Conservation (phyloP, 1,140 invertebrate genomes). For the Meteorus sp. region DNA sequence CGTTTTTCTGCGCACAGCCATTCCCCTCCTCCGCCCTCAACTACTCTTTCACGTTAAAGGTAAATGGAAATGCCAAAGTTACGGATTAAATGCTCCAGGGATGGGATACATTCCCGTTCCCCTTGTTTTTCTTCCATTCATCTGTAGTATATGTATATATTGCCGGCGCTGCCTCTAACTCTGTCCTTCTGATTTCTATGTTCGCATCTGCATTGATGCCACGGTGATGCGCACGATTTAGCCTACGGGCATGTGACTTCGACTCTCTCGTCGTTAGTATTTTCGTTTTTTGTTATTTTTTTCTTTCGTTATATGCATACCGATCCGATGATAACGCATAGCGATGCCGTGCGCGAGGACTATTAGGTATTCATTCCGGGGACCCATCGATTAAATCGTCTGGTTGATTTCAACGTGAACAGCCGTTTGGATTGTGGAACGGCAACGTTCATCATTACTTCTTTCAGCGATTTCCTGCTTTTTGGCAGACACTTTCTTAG, state of each 20-base stretch:
- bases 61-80: conserved; percentile 39
- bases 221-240: conserved; percentile 32
- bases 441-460: too few relatives aligned
- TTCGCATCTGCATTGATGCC: too few relatives aligned
- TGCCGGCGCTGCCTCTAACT: too few relatives aligned
- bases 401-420: conserved; percentile 21
- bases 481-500: too few relatives aligned
- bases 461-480: too few relatives aligned
- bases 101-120: background rate
- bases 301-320: background rate
- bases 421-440: too few relatives aligned
- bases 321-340: conserved; percentile 10
- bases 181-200: too few relatives aligned
- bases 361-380: background rate
- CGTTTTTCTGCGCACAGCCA: too few relatives aligned
- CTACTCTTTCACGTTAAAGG: conserved; percentile 29
- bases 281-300: background rate
- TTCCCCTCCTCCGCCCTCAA: too few relatives aligned
- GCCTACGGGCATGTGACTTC: conserved; percentile 8
- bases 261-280: too few relatives aligned
- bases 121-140: background rate
- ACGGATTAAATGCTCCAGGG: conserved; percentile 41
- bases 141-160: too few relatives aligned
- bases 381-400: conserved; percentile 18
- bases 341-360: background rate